A percentile compares a stretch with the other conserved stretches of the same genome.
Evolutionary conservation across 2,888 invertebrate genomes (phyloP).

Genomic region (Zaprionus bogoriensis): DNA sequence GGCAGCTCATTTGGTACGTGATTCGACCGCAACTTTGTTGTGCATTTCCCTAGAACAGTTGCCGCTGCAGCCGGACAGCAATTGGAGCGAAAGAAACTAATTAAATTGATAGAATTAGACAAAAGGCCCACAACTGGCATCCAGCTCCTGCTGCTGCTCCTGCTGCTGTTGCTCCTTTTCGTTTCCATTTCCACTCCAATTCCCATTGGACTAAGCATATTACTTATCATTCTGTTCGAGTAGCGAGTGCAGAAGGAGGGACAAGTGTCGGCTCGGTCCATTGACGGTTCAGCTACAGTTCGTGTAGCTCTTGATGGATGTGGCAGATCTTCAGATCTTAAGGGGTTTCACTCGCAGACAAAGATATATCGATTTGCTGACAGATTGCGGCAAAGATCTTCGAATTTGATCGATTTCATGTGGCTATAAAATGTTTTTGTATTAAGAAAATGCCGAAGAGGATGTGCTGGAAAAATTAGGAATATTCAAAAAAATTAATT

Average conservation of each 20-base stretch:
- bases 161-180: too few relatives aligned
- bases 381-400: slow-evolving; percentile 14
- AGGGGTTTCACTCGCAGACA: slow-evolving; percentile 1
- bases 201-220: background rate
- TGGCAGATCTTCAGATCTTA: background rate
- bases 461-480: too few relatives aligned
- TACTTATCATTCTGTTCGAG: slow-evolving; percentile 54
- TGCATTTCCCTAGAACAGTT: slow-evolving; percentile 39
- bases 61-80: slow-evolving; percentile 30
- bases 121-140: slow-evolving; percentile 51
- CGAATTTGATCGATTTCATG: slow-evolving; percentile 11
- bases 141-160: background rate
- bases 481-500: too few relatives aligned
- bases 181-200: background rate
- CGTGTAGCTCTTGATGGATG: slow-evolving; percentile 11
- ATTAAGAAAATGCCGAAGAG: too few relatives aligned
- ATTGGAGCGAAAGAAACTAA: slow-evolving; percentile 72
- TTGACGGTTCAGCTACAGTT: slow-evolving; percentile 25
- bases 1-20: slow-evolving; percentile 61
- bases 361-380: slow-evolving; percentile 33
- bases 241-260: slow-evolving; percentile 18
- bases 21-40: slow-evolving; percentile 48
- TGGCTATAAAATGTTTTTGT: too few relatives aligned
- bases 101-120: slow-evolving; percentile 73
- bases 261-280: slow-evolving; percentile 27